These are phyloP conservation scores for Potamilus streckersoni DNA, from an alignment of 1,140 invertebrate species.

Conservation along the genomic window DNA sequence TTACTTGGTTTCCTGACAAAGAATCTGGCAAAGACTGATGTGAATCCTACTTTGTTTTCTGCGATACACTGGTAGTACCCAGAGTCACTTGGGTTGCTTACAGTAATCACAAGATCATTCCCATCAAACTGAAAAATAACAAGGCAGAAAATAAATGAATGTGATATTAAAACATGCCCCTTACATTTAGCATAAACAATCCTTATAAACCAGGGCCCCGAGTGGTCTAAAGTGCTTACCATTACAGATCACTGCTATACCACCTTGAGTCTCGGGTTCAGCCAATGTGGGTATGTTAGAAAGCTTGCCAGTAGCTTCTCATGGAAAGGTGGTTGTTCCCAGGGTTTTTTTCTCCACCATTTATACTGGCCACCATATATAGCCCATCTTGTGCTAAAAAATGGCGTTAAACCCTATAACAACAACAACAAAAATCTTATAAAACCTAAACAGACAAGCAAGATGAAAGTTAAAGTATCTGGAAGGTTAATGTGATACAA, in stretches of 20 bases:
- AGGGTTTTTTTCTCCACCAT: too few relatives aligned
- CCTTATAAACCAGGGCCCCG: neutral
- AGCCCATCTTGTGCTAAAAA: too few relatives aligned
- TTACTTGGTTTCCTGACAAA: constrained; percentile 6
- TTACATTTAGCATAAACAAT: neutral
- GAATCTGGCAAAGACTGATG: constrained; percentile 4
- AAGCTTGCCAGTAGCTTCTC: too few relatives aligned
- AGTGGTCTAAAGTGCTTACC: neutral
- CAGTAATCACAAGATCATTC: constrained; percentile 2
- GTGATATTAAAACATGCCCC: neutral
- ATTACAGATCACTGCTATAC: neutral
- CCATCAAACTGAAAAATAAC: neutral
- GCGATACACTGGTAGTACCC: constrained; percentile 29
- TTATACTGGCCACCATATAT: too few relatives aligned
- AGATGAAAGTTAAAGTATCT: too few relatives aligned
- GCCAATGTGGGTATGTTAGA: too few relatives aligned
- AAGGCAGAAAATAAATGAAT: neutral
- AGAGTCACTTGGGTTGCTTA: neutral
- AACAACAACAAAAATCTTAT: too few relatives aligned
- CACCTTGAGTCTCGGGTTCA: neutral
- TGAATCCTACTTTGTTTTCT: constrained; percentile 16
- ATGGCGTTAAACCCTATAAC: too few relatives aligned
- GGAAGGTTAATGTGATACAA: too few relatives aligned
- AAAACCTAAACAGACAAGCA: too few relatives aligned
- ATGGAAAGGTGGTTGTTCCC: too few relatives aligned